Percentiles rank a stretch among this genome's conserved stretches.
Conservation (phyloP, 2,888 invertebrate genomes). For the Mythimna albipuncta region DNA sequence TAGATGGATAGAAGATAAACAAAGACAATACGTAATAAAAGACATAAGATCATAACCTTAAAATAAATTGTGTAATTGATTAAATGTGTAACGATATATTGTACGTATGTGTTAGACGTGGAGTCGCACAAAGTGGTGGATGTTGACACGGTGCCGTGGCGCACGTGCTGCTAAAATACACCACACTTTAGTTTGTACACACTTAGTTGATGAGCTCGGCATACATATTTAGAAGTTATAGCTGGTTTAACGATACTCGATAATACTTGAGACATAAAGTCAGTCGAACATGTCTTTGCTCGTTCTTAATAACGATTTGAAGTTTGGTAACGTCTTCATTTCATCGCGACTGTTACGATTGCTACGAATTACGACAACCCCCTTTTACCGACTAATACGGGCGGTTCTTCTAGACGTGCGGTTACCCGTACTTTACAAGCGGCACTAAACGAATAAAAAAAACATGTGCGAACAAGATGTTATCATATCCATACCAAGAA, state of each 20-base stretch:
- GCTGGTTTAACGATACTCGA: constrained; percentile 12
- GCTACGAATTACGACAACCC: neutral
- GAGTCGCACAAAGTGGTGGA: constrained; percentile 30
- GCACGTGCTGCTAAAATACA: constrained; percentile 38
- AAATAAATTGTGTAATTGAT: constrained; percentile 32
- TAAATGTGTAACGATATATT: constrained; percentile 5
- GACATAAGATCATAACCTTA: neutral
- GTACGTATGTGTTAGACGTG: neutral
- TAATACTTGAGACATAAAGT: neutral
- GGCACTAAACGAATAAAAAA: neutral
- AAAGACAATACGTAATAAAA: constrained; percentile 2
- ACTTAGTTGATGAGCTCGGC: constrained; percentile 26
- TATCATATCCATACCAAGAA: constrained; percentile 10
- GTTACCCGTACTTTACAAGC: neutral
- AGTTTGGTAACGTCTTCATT: neutral
- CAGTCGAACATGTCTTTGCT: too few relatives aligned
- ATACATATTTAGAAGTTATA: constrained; percentile 9
- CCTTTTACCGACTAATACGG: too few relatives aligned
- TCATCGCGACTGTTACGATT: neutral
- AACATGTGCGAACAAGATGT: neutral
- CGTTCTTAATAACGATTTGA: neutral
- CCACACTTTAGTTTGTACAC: constrained; percentile 22
- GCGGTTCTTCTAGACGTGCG: neutral
- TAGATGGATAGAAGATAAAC: neutral
- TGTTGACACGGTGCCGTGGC: constrained; percentile 38